Percentiles rank a stretch among this genome's conserved stretches.
Evolutionary conservation across 2,888 invertebrate genomes (phyloP).

Genomic region (Melinaea marsaeus): DNA sequence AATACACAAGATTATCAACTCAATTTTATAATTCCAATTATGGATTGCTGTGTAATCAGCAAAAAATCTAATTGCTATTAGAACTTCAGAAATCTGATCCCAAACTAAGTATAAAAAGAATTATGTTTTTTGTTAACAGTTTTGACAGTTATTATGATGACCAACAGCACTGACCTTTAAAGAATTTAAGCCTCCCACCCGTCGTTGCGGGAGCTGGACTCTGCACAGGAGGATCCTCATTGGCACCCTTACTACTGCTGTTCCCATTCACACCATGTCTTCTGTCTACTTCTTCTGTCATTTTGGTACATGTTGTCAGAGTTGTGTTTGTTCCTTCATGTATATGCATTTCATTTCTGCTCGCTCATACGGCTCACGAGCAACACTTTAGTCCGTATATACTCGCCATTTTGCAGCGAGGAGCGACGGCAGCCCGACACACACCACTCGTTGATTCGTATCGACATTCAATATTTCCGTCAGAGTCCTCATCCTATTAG

Average conservation of each 20-base stretch:
- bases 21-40: neutral
- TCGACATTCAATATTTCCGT: conserved; percentile 64
- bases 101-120: no score
- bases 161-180: conserved; percentile 79
- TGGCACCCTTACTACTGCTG: conserved; percentile 77
- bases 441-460: conserved; percentile 56
- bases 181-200: conserved; percentile 88
- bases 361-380: conserved; percentile 73
- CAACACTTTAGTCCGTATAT: conserved; percentile 67
- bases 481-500: conserved; percentile 74
- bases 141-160: conserved; percentile 12
- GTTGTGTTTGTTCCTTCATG: conserved; percentile 80
- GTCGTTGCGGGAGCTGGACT: conserved; percentile 68
- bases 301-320: conserved; percentile 84
- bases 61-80: no score
- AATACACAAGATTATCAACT: conserved; percentile 4
- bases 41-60: neutral
- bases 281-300: conserved; percentile 82
- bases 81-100: no score
- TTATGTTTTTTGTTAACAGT: no score
- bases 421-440: conserved; percentile 55
- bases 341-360: conserved; percentile 83
- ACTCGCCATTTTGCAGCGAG: conserved; percentile 69
- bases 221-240: conserved; percentile 69
- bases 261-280: conserved; percentile 85